Base-by-base conservation (phyloP, 23 tunicate species). In the Trididemnum nubilum region DNA sequence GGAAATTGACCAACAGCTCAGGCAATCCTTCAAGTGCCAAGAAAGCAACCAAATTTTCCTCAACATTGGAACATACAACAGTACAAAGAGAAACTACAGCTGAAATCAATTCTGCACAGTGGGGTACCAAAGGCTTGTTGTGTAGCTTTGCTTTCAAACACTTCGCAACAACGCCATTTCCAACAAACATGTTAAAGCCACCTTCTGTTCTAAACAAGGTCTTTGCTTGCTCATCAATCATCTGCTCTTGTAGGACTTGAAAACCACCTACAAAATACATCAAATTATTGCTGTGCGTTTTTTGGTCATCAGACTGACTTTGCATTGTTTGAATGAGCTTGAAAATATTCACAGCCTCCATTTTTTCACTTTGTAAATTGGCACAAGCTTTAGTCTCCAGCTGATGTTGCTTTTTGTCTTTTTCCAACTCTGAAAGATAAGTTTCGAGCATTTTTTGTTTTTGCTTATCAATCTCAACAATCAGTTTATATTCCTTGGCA, bases 261-360 rank as follows among this genome's bases (percentile, higher is more conserved):
- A 93, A 64, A 36, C 92, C 92, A 27, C 89, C 98, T 9, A 81
- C 91, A 76, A 71, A 87, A 65, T 79, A 93, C 84, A 74, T 79
- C 33, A 88, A 74, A 54, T 66, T 81, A 35, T 82, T 81, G 2
- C 37, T 5, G 19, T 85, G 81, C 1, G 37, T 23, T 35, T 66
- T 75, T 34, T 80, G 75, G 23, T 37, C 73, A 29, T 81, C 70
- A 2, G 74, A 64, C 81, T 82, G 34, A 0, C 65, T 39, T 1
- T 51, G 50, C 23, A 93, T 73, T 4, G 87, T 65, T 3, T 80
- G 33, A 54, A 93, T 87, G 15, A 93, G 73, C 33, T 88, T 76
- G 0, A 58, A 66, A 50, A 87, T 80, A 28, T 64, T 78, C 33
- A 71, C 81, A 1, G 88, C 73, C 2, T 71, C 73, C 64, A 40